Conservation (phyloP, 2,113 vertebrate genomes). For the Rhinolophus ferrumequinum region DNA sequence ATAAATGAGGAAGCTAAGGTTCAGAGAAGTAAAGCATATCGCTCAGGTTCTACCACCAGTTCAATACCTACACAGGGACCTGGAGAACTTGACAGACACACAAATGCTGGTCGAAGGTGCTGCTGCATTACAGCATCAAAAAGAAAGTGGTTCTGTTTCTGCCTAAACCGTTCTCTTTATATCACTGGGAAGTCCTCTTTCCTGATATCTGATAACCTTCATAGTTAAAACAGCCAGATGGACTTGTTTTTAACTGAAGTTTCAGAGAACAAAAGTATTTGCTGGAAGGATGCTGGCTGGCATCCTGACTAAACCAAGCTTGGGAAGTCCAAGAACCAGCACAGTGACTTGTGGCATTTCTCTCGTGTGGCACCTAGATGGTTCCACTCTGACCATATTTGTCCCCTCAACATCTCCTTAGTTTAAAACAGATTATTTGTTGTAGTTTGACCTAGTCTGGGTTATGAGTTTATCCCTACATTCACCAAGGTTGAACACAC, state of each 20-base stretch:
- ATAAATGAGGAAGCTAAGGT: accelerated
- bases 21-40: accelerated
- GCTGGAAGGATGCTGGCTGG: background rate
- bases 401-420: background rate
- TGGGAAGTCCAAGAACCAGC: background rate
- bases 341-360: background rate
- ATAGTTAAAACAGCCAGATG: background rate
- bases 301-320: background rate
- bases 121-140: background rate
- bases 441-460: background rate
- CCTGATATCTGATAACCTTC: background rate
- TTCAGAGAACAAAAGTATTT: background rate
- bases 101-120: accelerated
- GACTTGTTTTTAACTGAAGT: background rate
- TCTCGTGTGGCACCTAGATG: background rate
- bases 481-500: background rate
- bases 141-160: background rate
- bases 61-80: background rate
- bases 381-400: background rate
- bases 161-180: background rate
- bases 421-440: background rate
- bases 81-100: background rate
- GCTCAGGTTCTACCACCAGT: accelerated
- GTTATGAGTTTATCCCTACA: background rate
- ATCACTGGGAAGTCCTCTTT: background rate